These are phyloP conservation scores for Sesia apiformis DNA, from an alignment of 2,888 invertebrate species.

Conservation along the genomic window DNA sequence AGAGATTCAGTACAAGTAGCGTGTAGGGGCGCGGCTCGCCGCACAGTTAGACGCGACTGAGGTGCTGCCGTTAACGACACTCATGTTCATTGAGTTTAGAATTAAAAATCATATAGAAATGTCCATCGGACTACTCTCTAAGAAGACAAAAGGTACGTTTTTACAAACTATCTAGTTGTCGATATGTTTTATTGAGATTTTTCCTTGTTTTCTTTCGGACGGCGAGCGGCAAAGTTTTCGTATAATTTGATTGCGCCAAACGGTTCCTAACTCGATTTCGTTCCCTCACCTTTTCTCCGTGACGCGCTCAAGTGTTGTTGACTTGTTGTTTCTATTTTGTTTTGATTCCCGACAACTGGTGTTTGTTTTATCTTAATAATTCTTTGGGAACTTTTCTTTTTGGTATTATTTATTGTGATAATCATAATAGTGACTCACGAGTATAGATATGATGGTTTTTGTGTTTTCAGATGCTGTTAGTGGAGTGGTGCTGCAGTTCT, in stretches of 20 bases:
- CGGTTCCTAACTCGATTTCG: conserved; percentile 46
- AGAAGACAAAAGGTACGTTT: conserved; percentile 34
- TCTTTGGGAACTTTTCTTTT: neutral
- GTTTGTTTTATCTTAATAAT: neutral
- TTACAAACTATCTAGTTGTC: neutral
- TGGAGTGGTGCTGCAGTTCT: neutral
- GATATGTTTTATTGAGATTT: conserved; percentile 1
- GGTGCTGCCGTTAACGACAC: conserved; percentile 62
- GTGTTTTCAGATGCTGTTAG: neutral
- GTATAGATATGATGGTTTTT: neutral
- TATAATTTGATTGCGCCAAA: conserved; percentile 52
- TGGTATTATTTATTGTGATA: too few relatives aligned
- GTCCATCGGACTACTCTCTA: conserved; percentile 2
- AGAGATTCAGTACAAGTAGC: conserved; percentile 74
- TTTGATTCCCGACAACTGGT: conserved; percentile 20
- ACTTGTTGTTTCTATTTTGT: conserved; percentile 61
- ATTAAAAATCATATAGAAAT: conserved; percentile 26
- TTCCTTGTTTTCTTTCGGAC: conserved; percentile 8
- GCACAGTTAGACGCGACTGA: conserved; percentile 72
- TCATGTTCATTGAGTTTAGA: conserved; percentile 38
- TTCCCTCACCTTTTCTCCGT: conserved; percentile 39
- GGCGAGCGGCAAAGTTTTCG: conserved; percentile 18
- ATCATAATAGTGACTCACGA: too few relatives aligned
- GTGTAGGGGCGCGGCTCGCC: conserved; percentile 74
- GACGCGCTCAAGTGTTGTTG: conserved; percentile 60